These are phyloP conservation scores for Halcyon leucocephala DNA, from an alignment of 2,797 vertebrate species.

Conservation along the genomic window DNA sequence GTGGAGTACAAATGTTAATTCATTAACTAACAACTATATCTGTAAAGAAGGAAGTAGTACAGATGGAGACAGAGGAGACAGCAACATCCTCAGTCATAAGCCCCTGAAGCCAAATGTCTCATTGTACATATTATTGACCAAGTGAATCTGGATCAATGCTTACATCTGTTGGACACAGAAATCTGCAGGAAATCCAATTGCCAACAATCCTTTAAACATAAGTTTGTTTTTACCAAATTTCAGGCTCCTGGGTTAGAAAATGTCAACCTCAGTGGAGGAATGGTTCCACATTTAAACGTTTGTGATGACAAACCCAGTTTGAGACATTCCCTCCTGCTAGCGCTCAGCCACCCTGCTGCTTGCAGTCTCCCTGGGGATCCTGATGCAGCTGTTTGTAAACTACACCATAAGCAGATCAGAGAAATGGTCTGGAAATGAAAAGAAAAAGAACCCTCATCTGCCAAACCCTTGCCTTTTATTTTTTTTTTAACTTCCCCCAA, in stretches of 20 bases:
- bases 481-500: background rate
- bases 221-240: slow-evolving; percentile 35
- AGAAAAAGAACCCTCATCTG: background rate
- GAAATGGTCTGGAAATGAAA: slow-evolving; percentile 28
- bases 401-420: background rate
- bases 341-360: background rate
- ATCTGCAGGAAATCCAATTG: slow-evolving; percentile 19
- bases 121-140: background rate
- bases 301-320: slow-evolving; percentile 17
- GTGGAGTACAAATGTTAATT: background rate
- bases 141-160: slow-evolving; percentile 41
- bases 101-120: slow-evolving; percentile 28
- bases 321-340: slow-evolving; percentile 28
- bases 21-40: background rate
- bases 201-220: slow-evolving; percentile 20
- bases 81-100: background rate
- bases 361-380: slow-evolving; percentile 6
- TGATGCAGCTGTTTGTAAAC: slow-evolving; percentile 44
- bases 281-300: background rate
- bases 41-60: slow-evolving; percentile 14
- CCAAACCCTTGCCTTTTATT: background rate
- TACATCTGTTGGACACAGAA: slow-evolving; percentile 33
- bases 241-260: slow-evolving; percentile 43
- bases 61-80: slow-evolving; percentile 23
- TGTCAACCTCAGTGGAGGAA: background rate